These are phyloP conservation scores for Drosophila repleta DNA, from an alignment of 1,140 invertebrate species.

Conservation along the genomic window DNA sequence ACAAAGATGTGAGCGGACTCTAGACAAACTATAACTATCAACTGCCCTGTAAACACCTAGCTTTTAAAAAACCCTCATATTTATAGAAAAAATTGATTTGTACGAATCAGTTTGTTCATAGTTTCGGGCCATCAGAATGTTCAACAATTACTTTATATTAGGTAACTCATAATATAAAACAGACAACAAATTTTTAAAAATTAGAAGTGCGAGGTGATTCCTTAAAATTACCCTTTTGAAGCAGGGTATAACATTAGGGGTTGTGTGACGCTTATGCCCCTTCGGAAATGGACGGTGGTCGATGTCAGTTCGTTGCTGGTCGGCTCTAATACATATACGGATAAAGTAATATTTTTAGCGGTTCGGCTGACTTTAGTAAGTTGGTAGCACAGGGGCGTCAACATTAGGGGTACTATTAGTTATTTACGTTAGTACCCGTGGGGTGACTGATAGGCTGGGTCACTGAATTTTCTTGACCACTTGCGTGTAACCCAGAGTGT, in stretches of 20 bases:
- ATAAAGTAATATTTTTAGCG: neutral
- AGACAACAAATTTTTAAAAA: too few relatives aligned
- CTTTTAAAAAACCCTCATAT: too few relatives aligned
- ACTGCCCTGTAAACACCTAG: too few relatives aligned
- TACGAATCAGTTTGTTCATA: too few relatives aligned
- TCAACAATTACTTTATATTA: too few relatives aligned
- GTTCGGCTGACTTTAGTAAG: neutral
- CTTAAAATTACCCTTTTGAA: neutral
- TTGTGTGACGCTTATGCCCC: constrained; percentile 15
- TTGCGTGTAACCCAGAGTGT: neutral
- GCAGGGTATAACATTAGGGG: constrained; percentile 11
- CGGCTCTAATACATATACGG: constrained; percentile 1
- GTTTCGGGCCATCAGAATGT: too few relatives aligned
- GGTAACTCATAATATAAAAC: too few relatives aligned
- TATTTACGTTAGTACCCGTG: neutral
- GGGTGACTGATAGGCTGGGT: neutral
- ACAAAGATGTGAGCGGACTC: too few relatives aligned
- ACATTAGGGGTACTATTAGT: too few relatives aligned
- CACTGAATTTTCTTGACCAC: constrained; percentile 30
- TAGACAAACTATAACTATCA: too few relatives aligned
- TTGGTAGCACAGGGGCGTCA: constrained; percentile 17
- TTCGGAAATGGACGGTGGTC: constrained; percentile 29
- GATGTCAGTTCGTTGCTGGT: constrained; percentile 27
- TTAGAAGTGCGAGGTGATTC: too few relatives aligned
- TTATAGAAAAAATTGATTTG: too few relatives aligned